phyloP scores from a whole-genome alignment of 2,888 invertebrate species.

The Drosophila longiperda region DNA sequence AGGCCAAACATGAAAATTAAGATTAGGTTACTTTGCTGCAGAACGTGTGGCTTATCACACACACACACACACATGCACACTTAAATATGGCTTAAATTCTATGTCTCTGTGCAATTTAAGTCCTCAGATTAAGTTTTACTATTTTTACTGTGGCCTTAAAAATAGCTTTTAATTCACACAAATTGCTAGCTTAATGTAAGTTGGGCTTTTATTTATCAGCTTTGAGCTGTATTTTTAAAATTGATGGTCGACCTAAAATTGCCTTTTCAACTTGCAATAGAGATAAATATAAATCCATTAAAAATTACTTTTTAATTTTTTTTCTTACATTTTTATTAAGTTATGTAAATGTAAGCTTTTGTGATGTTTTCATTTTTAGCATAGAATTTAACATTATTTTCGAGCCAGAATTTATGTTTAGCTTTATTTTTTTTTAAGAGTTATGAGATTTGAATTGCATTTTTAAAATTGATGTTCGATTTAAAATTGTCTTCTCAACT shows the following conservation, averaged over 20 bases:
- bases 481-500: too few relatives aligned
- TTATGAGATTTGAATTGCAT: too few relatives aligned
- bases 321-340: background rate
- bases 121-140: background rate
- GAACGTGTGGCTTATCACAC: conserved; percentile 1
- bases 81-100: background rate
- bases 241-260: background rate
- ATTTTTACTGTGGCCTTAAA: background rate
- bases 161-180: background rate
- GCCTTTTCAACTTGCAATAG: background rate
- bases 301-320: background rate
- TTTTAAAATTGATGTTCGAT: too few relatives aligned
- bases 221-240: background rate
- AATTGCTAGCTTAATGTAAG: background rate
- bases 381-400: background rate
- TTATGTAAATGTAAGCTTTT: background rate
- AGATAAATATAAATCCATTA: background rate
- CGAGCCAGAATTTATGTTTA: background rate
- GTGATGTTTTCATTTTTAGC: background rate
- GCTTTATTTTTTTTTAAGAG: background rate
- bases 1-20: conserved; percentile 62
- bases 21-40: conserved; percentile 56
- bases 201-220: background rate
- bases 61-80: background rate
- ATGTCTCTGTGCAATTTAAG: background rate